Conservation (phyloP, 2,888 invertebrate genomes). For the Zonitis immaculata region DNA sequence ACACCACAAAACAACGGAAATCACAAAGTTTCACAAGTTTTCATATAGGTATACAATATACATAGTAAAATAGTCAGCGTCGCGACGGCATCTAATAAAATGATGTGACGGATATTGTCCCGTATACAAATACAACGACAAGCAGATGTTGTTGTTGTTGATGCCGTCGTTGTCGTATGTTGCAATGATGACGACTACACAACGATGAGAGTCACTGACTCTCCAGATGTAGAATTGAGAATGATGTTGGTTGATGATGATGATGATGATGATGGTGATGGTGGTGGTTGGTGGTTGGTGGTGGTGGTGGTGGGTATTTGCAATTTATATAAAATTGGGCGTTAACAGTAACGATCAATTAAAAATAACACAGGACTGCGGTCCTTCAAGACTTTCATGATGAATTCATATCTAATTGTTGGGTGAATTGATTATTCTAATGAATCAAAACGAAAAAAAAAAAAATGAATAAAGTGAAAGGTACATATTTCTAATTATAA, state of each 20-base stretch:
- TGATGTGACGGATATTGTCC: background rate
- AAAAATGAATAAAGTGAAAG: background rate
- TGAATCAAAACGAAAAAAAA: background rate
- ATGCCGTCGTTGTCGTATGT: background rate
- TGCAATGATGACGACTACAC: background rate
- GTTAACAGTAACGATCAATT: conserved; percentile 10
- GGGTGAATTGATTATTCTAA: background rate
- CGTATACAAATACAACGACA: background rate
- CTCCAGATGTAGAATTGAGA: background rate
- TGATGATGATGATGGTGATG: background rate
- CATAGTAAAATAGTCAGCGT: background rate
- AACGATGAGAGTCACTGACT: background rate
- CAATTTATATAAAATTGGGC: background rate
- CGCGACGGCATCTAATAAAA: background rate
- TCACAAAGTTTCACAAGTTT: background rate
- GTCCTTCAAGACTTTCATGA: conserved; percentile 2
- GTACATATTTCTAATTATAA: background rate
- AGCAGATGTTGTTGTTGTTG: background rate
- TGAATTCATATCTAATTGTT: no score
- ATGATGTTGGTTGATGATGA: background rate
- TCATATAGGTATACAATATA: no score
- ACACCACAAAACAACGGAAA: background rate
- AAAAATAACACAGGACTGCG: no score
- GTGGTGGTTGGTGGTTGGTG: background rate
- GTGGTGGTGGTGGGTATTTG: background rate